Base-by-base conservation (phyloP, 2,113 vertebrate species). In the Hoplias malabaricus region DNA sequence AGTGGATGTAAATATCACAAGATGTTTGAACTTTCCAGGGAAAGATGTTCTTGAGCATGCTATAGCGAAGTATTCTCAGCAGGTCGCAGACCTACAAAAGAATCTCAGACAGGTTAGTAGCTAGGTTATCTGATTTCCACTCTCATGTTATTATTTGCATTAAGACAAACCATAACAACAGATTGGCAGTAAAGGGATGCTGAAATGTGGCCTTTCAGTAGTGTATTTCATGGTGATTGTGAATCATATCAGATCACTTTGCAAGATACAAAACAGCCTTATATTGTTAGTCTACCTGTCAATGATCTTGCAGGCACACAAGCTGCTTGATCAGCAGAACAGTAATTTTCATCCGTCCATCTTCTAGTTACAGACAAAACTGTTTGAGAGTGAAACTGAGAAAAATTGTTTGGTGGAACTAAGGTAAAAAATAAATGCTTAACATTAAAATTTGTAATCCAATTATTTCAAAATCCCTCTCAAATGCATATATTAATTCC, bases 311-410 rank as follows among this genome's bases (percentile, higher is more conserved):
- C 73, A 95, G 94, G 74, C 69, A 48, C 62, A 80, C 71, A 87
- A 89, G 73, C 78, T 87, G 0, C 84, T 81, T 16, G 85, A 92
- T 38, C 88, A 92, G 61, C 89, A 93, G 36, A 88, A 86, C 43
- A 85, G 82, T 48, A 54, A 10, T 61, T 80, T 87, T 54, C 83
- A 85, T 14, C 73, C 86, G 38, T 85, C 91, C 25, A 79, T 92
- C 43, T 67, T 88, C 31, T 87, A 93, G 42, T 78, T 94, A 53
- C 87, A 95, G 77, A 88, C 84, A 42, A 90, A 91, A 78, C 82
- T 94, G 74, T 86, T 91, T 67, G 86, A 92, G 78, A 82, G 88
- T 57, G 90, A 92, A 13, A 76, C 87, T 77, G 92, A 93, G 84
- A 92, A 87, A 83, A 90, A 93, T 2, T 72, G 9, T 0, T 69